Evolutionary conservation across 2,113 vertebrate species (phyloP).

Genomic region (Rhea pennata): DNA sequence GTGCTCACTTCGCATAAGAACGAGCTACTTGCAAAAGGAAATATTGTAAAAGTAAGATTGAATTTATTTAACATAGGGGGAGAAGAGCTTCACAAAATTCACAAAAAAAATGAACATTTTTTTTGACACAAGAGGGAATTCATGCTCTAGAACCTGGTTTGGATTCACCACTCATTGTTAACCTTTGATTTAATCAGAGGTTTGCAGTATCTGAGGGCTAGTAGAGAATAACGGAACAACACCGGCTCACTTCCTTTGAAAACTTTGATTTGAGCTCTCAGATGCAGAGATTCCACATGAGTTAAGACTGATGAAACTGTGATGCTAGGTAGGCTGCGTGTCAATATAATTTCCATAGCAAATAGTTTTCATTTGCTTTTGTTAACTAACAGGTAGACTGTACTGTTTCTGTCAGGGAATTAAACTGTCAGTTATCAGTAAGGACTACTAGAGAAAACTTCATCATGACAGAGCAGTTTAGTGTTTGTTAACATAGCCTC

Average conservation of each 20-base stretch:
- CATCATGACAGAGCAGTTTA: background rate
- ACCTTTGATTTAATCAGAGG: constrained; percentile 6
- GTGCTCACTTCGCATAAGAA: background rate
- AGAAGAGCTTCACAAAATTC: background rate
- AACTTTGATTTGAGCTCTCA: background rate
- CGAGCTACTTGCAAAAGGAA: background rate
- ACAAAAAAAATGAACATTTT: background rate
- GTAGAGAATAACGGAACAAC: background rate
- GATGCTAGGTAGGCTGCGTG: background rate
- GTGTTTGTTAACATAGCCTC: background rate
- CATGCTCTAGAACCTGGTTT: background rate
- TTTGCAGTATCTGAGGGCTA: background rate
- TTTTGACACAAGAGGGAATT: background rate
- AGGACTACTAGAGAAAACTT: background rate
- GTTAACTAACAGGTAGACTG: background rate
- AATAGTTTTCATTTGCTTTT: background rate
- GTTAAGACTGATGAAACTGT: background rate
- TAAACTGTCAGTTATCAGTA: background rate
- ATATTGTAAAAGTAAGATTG: background rate
- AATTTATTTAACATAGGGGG: fast-evolving
- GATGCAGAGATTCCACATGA: background rate
- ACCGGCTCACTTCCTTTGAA: background rate
- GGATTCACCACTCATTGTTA: background rate
- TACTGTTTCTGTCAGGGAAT: background rate
- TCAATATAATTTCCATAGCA: background rate